Conservation (phyloP, 2,797 vertebrate species). For the Lithobates pipiens region DNA sequence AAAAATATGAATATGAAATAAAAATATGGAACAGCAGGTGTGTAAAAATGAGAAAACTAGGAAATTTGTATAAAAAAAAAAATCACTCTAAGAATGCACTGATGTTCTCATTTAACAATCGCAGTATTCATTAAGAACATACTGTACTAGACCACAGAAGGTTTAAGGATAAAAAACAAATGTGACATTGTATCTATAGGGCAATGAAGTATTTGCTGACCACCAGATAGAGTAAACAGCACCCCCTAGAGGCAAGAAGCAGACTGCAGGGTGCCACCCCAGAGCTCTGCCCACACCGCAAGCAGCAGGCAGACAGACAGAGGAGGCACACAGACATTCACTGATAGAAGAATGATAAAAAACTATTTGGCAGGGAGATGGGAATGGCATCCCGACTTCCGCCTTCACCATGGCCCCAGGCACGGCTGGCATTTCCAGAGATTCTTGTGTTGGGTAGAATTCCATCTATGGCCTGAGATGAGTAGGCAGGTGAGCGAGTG, state of each 20-base stretch:
- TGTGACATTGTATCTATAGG: too few species aligned
- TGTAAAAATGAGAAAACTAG: too few species aligned
- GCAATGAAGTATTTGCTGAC: too few species aligned
- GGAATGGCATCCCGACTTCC: neutral
- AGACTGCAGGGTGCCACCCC: neutral
- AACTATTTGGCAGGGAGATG: slow-evolving; percentile 8
- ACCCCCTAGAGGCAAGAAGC: neutral
- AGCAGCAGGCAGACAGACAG: neutral
- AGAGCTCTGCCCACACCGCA: neutral
- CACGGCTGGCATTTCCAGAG: neutral
- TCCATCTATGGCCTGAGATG: slow-evolving; percentile 1
- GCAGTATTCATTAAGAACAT: too few species aligned
- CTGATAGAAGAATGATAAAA: neutral
- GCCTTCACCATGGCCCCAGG: neutral
- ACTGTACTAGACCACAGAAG: too few species aligned
- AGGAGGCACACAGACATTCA: neutral
- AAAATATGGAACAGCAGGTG: too few species aligned
- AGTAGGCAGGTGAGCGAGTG: neutral
- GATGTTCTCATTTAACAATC: too few species aligned
- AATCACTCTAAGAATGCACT: too few species aligned
- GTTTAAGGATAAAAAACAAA: too few species aligned
- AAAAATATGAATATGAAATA: too few species aligned
- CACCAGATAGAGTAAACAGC: too few species aligned
- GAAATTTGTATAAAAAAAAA: too few species aligned
- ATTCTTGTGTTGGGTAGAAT: neutral